These are phyloP conservation scores for Plumapathes pennacea DNA, from an alignment of 92 coral and sea anemone species.

Conservation along the genomic window DNA sequence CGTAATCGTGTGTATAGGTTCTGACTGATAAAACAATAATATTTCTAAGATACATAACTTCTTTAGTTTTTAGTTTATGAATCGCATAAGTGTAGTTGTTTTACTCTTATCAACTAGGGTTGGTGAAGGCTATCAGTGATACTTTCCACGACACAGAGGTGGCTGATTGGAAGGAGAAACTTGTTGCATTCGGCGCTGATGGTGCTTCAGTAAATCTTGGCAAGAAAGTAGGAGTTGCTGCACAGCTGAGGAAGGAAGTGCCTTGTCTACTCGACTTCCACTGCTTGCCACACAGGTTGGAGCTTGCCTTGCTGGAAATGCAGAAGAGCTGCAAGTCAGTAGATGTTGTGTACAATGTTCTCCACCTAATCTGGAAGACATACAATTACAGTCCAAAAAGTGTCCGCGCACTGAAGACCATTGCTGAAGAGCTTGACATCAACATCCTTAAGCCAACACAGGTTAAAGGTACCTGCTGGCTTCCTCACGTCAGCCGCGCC, in stretches of 20 bases:
- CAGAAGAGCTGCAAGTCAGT: conserved; percentile 32
- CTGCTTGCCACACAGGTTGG: conserved; percentile 36
- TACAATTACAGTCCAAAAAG: conserved; percentile 41
- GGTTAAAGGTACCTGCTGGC: conserved; percentile 46
- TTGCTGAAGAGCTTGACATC: conserved; percentile 21
- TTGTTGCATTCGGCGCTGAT: conserved; percentile 33
- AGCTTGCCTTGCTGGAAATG: conserved; percentile 39
- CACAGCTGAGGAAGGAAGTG: conserved; percentile 18
- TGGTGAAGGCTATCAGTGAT: conserved; percentile 16
- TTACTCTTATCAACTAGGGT: too few species aligned
- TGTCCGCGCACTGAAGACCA: conserved; percentile 21
- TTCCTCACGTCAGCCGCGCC: conserved; percentile 37
- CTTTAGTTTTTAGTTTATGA: too few species aligned
- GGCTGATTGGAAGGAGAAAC: conserved; percentile 2
- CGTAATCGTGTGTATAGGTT: too few species aligned
- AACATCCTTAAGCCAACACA: conserved; percentile 37
- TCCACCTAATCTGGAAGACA: conserved; percentile 39
- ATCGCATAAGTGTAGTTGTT: too few species aligned
- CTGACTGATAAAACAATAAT: too few species aligned
- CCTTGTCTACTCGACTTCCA: conserved; percentile 37
- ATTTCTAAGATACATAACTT: too few species aligned
- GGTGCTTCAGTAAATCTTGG: conserved; percentile 30
- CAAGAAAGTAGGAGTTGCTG: conserved; percentile 34
- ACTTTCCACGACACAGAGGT: conserved; percentile 23
- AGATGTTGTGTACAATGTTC: conserved; percentile 31